A percentile compares a stretch with the other conserved stretches of the same genome.
Conservation (phyloP, 2,113 vertebrate genomes). For the Neodon shergylaensis region DNA sequence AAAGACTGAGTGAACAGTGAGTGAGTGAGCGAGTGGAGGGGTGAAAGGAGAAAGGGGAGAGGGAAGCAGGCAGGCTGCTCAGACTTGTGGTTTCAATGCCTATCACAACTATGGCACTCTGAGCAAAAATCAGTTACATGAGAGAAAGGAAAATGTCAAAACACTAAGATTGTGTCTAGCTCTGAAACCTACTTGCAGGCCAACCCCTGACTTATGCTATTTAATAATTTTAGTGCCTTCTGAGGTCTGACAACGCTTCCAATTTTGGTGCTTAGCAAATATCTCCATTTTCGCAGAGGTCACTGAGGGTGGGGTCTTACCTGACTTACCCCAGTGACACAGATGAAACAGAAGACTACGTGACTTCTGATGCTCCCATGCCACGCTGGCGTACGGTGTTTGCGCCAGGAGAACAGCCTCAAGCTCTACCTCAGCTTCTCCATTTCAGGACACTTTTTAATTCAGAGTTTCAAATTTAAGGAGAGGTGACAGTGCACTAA, state of each 20-base stretch:
- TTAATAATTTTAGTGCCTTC: not conserved
- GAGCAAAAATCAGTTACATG: not conserved
- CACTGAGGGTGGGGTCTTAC: not conserved
- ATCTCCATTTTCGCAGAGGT: not conserved
- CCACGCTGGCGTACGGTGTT: not conserved
- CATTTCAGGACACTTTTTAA: not conserved
- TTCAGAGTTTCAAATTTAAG: not conserved
- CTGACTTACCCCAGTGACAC: not conserved
- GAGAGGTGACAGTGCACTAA: not conserved
- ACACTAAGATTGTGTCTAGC: not conserved
- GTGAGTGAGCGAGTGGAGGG: not conserved
- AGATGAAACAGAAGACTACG: not conserved
- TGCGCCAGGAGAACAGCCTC: not conserved
- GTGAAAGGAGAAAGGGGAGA: not conserved
- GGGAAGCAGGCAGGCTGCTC: not conserved
- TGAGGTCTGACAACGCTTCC: not conserved
- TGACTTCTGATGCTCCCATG: not conserved
- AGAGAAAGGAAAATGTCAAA: not conserved
- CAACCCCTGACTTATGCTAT: not conserved
- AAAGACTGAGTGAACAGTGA: too few species aligned
- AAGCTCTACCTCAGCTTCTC: not conserved
- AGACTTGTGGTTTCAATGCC: not conserved
- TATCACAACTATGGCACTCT: not conserved
- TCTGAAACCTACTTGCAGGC: not conserved
- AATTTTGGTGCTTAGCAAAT: not conserved